Base-by-base conservation (phyloP, 2,888 invertebrate species). In the Hemithea aestivaria region DNA sequence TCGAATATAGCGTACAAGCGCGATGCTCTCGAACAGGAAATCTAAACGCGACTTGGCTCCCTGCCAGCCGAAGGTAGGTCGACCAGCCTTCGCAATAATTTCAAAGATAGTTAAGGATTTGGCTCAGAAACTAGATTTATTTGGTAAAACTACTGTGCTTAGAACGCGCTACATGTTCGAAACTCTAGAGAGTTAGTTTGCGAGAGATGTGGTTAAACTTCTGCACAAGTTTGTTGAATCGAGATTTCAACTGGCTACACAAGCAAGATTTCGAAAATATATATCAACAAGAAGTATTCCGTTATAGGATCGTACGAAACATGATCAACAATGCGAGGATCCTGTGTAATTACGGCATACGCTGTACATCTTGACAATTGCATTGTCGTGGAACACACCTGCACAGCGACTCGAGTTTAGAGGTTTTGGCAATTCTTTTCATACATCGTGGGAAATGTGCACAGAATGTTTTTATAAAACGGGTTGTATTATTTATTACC, bases 401-500 rank as follows among this genome's bases (percentile, higher is more conserved):
- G 83, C 79, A 66, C 57, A 35, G 31, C 63, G 65, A 62, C 58
- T 58, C 56, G 44, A 53, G 53, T 57, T 59, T 50, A 59, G 50
- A 56, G 48, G 50, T 69, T 71, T 69, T 65, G 65, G 59, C 62
- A 55, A 70, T 70, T 60, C 65, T 63, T 59, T 62, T 72, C 66
- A 4, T 70, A 48, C 45, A 54, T 41, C 77, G 79, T 81, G 81
- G 69, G 82, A 82, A 78, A 52, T 48, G 45, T 16, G 12, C 26
- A 33, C 23, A 23, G 30, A 36, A 47, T 45, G 27, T 12, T 32
- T 35, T 39, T 32, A 7, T 39, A 7, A 4, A 39, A 32, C 7
- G 26, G 32, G 25, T 31, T 42, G 11, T 7, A 10, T 8, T 6
- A n/a, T 8, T 16, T 22, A 12, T 20, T 7, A 2, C n/a, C 11